Percentiles rank a stretch among this genome's conserved stretches.
These are phyloP conservation scores for Emys orbicularis DNA, from an alignment of 2,797 vertebrate species.

Conservation along the genomic window DNA sequence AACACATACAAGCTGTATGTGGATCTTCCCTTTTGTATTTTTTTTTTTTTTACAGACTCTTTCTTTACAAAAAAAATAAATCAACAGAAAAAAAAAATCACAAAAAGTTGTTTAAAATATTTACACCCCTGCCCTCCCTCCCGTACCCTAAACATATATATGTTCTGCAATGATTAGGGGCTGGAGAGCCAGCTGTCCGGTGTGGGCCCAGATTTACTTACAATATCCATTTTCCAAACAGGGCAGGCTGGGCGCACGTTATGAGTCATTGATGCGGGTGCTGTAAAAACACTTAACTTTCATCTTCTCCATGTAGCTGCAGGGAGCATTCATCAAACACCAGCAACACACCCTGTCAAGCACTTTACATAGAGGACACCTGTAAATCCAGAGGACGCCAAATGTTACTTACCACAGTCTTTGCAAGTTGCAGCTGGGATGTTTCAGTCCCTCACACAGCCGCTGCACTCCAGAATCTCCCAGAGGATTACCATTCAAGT, in stretches of 20 bases:
- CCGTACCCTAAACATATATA: too few species aligned
- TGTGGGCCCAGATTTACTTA: too few species aligned
- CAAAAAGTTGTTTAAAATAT: too few species aligned
- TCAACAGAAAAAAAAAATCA: too few species aligned
- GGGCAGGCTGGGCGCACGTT: background rate
- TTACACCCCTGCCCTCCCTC: too few species aligned
- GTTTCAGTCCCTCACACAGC: conserved; percentile 50
- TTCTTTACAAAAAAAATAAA: too few species aligned
- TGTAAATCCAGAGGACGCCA: background rate
- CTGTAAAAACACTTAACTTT: background rate
- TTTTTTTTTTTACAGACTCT: too few species aligned
- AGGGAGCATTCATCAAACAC: background rate
- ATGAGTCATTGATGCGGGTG: background rate
- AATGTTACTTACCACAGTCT: conserved; percentile 64
- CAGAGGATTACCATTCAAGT: conserved; percentile 55
- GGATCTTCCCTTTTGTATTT: too few species aligned
- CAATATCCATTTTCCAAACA: background rate
- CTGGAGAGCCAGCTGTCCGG: too few species aligned
- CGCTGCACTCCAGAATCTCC: conserved; percentile 50
- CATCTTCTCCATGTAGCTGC: background rate
- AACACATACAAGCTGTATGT: too few species aligned
- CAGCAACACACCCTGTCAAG: background rate
- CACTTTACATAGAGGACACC: background rate
- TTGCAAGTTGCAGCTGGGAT: conserved; percentile 35
- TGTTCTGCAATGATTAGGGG: too few species aligned